Conservation (phyloP, 1,140 invertebrate species). For the Amyelois transitella region DNA sequence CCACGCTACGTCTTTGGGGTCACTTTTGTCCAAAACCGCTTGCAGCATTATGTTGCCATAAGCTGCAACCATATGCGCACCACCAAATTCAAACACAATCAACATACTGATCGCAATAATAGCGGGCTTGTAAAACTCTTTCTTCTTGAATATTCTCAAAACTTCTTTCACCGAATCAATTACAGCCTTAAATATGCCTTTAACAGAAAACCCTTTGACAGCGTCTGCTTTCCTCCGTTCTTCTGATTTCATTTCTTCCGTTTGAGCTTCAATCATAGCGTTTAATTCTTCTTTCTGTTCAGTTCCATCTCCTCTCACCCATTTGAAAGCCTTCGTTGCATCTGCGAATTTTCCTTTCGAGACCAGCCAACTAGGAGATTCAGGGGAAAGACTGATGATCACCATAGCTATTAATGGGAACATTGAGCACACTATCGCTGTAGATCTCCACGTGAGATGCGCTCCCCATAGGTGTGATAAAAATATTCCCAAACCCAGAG, state of each 20-base stretch:
- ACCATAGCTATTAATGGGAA: slow-evolving; percentile 57
- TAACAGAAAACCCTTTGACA: slow-evolving; percentile 27
- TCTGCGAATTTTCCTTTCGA: slow-evolving; percentile 57
- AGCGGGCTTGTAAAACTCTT: slow-evolving; percentile 61
- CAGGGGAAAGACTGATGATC: slow-evolving; percentile 61
- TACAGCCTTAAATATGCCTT: slow-evolving; percentile 29
- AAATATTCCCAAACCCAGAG: slow-evolving; percentile 56
- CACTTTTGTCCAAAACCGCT: slow-evolving; percentile 49
- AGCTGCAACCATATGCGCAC: slow-evolving; percentile 61
- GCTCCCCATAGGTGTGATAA: slow-evolving; percentile 59
- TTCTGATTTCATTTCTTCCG: slow-evolving; percentile 31
- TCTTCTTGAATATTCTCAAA: slow-evolving; percentile 60
- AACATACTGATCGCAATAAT: slow-evolving; percentile 64
- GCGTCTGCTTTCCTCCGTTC: slow-evolving; percentile 18
- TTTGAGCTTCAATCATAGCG: slow-evolving; percentile 53
- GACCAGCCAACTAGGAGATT: slow-evolving; percentile 60
- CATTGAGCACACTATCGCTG: slow-evolving; percentile 47
- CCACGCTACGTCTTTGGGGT: slow-evolving; percentile 51
- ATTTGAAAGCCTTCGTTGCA: slow-evolving; percentile 55
- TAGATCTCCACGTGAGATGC: slow-evolving; percentile 60
- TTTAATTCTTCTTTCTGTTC: slow-evolving; percentile 49
- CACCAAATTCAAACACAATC: slow-evolving; percentile 63
- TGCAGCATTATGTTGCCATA: slow-evolving; percentile 60
- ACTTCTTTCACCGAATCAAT: slow-evolving; percentile 39
- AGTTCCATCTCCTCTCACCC: slow-evolving; percentile 51